phyloP scores from a whole-genome alignment of 2,888 invertebrate genomes.

The Pollenia griseotomentosa region DNA sequence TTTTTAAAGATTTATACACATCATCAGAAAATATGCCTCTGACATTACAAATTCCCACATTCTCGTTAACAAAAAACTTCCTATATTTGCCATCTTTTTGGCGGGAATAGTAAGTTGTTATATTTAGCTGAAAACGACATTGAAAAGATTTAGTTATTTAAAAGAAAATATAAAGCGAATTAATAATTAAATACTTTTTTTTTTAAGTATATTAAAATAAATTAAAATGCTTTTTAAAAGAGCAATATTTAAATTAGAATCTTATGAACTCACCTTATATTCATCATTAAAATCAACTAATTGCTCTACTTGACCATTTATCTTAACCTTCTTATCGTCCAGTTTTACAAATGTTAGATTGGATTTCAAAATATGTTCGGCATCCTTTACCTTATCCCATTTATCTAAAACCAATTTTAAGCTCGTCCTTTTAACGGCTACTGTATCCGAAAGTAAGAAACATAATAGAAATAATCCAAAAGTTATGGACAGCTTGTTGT shows the following conservation, averaged over 20 bases:
- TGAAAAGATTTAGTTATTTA: neutral
- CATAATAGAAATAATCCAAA: slow-evolving; percentile 33
- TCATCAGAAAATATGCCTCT: slow-evolving; percentile 77
- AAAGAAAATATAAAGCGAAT: too few relatives aligned
- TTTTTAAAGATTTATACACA: slow-evolving; percentile 78
- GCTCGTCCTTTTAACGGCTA: slow-evolving; percentile 57
- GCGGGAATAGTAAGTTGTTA: slow-evolving; percentile 69
- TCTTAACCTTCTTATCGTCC: slow-evolving; percentile 69
- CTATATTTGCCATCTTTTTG: slow-evolving; percentile 70
- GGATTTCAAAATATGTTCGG: slow-evolving; percentile 71
- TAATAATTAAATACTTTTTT: too few relatives aligned
- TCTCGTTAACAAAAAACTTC: slow-evolving; percentile 60
- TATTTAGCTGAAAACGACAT: slow-evolving; percentile 71
- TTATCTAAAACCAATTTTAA: slow-evolving; percentile 72
- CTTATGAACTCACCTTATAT: slow-evolving; percentile 76
- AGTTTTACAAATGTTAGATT: slow-evolving; percentile 74
- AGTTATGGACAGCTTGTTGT: slow-evolving; percentile 20
- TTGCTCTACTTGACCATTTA: slow-evolving; percentile 78
- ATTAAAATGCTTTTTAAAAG: neutral
- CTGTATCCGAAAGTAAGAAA: neutral
- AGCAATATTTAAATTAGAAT: neutral
- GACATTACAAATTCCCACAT: slow-evolving; percentile 75
- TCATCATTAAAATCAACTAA: slow-evolving; percentile 77
- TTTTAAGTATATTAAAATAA: neutral
- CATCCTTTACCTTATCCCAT: slow-evolving; percentile 73